Evolutionary conservation across 1,140 invertebrate genomes (phyloP).

Genomic region (Drosophila kanapiae): DNA sequence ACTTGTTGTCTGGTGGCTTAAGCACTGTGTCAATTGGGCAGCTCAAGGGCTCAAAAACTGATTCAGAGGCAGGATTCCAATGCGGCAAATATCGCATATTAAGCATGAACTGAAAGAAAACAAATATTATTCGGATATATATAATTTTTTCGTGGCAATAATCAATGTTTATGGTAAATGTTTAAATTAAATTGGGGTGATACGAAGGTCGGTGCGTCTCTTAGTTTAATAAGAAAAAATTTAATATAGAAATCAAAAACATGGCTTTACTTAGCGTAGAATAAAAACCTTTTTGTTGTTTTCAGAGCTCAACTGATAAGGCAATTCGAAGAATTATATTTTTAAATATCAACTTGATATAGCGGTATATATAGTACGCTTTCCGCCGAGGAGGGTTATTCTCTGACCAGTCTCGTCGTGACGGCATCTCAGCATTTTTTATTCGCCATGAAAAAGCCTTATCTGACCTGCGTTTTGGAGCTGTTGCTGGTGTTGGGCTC

Average conservation of each 20-base stretch:
- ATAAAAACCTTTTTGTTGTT: too few species aligned
- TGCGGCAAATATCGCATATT: background rate
- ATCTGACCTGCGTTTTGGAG: background rate
- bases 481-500: background rate
- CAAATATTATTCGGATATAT: too few species aligned
- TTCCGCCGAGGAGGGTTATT: background rate
- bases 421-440: background rate
- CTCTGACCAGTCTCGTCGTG: background rate
- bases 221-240: too few species aligned
- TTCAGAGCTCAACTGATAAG: background rate
- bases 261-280: background rate
- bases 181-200: too few species aligned
- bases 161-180: too few species aligned
- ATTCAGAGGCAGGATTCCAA: constrained; percentile 2
- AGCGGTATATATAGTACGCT: background rate
- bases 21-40: constrained; percentile 15
- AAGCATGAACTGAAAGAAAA: too few species aligned
- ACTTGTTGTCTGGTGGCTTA: constrained; percentile 8
- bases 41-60: constrained; percentile 29
- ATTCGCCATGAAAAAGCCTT: background rate
- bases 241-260: background rate
- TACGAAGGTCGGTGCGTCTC: too few species aligned
- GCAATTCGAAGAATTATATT: background rate
- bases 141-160: too few species aligned
- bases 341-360: background rate